Evolutionary conservation across 2,888 invertebrate genomes (phyloP), one percentile per base, ranked within the genome.

Genomic region (Lutraria lutraria): DNA sequence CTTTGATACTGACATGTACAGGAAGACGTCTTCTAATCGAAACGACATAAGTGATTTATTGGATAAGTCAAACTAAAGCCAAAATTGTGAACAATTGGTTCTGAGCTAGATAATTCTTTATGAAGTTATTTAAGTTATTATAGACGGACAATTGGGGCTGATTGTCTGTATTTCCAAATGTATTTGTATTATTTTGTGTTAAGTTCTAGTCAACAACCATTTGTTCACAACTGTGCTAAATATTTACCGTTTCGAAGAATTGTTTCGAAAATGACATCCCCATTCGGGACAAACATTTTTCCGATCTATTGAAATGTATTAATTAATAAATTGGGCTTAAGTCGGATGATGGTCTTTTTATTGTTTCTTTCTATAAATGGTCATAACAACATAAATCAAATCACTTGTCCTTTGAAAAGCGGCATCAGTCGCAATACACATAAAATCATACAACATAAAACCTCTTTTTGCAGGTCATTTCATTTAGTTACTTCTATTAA

Each of bases 291-390:
- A 43, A 81, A 34, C 53, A 60, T 68, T 85, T 85, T 63, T 80
- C 80, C 60, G 60, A 80, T 60, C 31, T 60, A 79, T 80, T 53
- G 76, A 54, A 83, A 84, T 84, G 76, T 82, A 72, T 83, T 43
- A 76, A 54, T 60, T 29, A 89, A 89, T 89, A 89, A 89, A 89
- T 88, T 89, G 89, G 89, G 89, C 89, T 89, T 68, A 89, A 88
- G 89, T 89, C 87, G 81, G 80, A 85, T 43, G 29, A 34, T 25
- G 13, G 2, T 43, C 8, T 43, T 43, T 43, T 43, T 72, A 12
- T 72, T 43, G 63, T 34, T 2, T 68, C 13, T 81, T 53, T 34
- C 34, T 81, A 56, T 82, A 12, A 29, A 81, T 25, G n/a, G 72
- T n/a, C 31, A 19, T 72, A 15, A 56, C 56, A 3, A 56, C 21